Evolutionary conservation across 2,888 invertebrate genomes (phyloP).

Genomic region (Drosophila cracens): DNA sequence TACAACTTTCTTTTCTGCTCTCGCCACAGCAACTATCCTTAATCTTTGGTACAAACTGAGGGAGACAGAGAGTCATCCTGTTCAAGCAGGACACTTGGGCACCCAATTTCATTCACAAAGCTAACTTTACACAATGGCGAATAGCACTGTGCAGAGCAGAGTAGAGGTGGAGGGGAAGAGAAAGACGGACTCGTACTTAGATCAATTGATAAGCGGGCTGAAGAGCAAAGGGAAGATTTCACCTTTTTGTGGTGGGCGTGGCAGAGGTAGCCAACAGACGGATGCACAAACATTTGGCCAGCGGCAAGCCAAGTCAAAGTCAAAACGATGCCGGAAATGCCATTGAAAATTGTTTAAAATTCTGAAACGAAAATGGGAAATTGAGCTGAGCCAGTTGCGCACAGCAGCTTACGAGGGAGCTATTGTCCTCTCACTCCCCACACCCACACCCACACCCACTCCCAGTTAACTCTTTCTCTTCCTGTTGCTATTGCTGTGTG

Average conservation of each 20-base stretch:
- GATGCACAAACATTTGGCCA: conserved; percentile 62
- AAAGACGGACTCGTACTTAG: conserved; percentile 22
- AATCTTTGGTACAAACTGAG: conserved; percentile 25
- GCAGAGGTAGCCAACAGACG: conserved; percentile 20
- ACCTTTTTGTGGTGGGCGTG: conserved; percentile 42
- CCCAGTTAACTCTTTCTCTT: not conserved
- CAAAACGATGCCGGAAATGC: conserved; percentile 73
- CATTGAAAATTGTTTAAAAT: conserved; percentile 79
- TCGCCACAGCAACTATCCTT: conserved; percentile 37
- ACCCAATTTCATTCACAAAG: conserved; percentile 9
- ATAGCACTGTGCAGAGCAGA: not conserved
- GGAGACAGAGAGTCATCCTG: conserved; percentile 1
- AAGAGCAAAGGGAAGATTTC: conserved; percentile 47
- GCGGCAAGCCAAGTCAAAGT: conserved; percentile 46
- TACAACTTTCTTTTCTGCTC: conserved; percentile 14
- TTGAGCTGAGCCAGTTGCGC: conserved; percentile 76
- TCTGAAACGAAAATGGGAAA: conserved; percentile 72
- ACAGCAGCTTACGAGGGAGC: conserved; percentile 49
- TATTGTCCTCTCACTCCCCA: not conserved
- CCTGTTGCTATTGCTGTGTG: conserved; percentile 16
- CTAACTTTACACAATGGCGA: conserved; percentile 49
- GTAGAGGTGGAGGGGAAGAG: not conserved
- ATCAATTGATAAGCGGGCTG: conserved; percentile 52
- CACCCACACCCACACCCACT: not conserved
- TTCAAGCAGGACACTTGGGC: conserved; percentile 6